A percentile compares a stretch with the other conserved stretches of the same genome.
Conservation (phyloP, 1,140 invertebrate genomes). For the Dendrolimus kikuchii region DNA sequence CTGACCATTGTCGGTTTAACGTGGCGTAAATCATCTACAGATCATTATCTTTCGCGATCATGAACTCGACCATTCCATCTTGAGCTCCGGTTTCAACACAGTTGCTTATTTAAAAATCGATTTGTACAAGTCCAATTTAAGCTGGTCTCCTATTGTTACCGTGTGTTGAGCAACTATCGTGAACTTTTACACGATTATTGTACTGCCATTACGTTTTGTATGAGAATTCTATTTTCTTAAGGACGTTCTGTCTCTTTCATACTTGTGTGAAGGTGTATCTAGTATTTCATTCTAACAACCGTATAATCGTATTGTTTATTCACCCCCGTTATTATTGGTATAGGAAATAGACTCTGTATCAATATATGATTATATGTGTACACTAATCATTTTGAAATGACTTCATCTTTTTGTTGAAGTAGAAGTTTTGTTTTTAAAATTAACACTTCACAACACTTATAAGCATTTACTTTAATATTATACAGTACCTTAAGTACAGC, state of each 20-base stretch:
- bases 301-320: constrained; percentile 67
- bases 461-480: too few species aligned
- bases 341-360: constrained; percentile 38
- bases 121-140: constrained; percentile 32
- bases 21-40: constrained; percentile 64
- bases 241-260: constrained; percentile 39
- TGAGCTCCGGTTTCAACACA: constrained; percentile 26
- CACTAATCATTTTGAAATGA: constrained; percentile 10
- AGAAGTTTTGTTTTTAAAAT: too few species aligned
- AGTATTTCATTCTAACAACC: constrained; percentile 29
- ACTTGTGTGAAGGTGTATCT: constrained; percentile 14
- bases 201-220: constrained; percentile 64
- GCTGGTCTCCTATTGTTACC: constrained; percentile 53
- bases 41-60: constrained; percentile 59
- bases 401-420: constrained; percentile 8
- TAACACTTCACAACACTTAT: too few species aligned
- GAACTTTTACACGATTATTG: constrained; percentile 71
- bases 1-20: constrained; percentile 63
- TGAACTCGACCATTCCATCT: constrained; percentile 43
- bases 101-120: constrained; percentile 24
- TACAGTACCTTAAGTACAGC: too few species aligned
- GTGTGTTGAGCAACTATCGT: constrained; percentile 59
- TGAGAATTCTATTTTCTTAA: constrained; percentile 69
- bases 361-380: constrained; percentile 42
- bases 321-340: constrained; percentile 49